Base-by-base conservation (phyloP, 1,140 invertebrate species). In the Scaptodrosophila lebanonensis region DNA sequence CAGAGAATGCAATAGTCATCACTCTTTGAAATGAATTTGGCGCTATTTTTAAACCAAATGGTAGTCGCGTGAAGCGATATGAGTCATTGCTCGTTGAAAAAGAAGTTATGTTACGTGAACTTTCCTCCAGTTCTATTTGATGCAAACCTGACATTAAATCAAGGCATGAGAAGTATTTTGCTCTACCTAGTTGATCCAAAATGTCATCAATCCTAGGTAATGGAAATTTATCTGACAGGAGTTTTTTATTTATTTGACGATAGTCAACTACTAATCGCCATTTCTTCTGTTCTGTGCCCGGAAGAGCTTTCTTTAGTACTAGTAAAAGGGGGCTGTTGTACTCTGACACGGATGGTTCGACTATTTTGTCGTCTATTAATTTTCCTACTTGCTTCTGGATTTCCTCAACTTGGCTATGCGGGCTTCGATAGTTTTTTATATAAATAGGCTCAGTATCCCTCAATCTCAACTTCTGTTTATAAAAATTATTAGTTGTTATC, bases 261-360 rank as follows among this genome's bases (percentile, higher is more conserved):
- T 44, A 59, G 17, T 52, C 33, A n/a, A 52, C 47, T 30, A 60
- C 57, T 12, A 56, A 27, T 20, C 52, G 18, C 60, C 53, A 58
- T 25, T 38, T 43, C 43, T 63, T 47, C 5, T 25, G 6, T 2
- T n/a, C 27, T 11, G 18, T 27, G 12, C 13, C 12, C 1, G 44
- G 8, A 27, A 30, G n/a, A 1, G 45, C 6, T 50, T 62, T 62
- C 27, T 62, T 62, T 1, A 39, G 45, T 1, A 50, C 39, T 20
- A 56, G 9, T 16, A 52, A 16, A 1, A 52, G 11, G 22, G 47
- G 35, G 33, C 45, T 49, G 8, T 49, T 49, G 29, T 39, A 49
- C 2, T 22, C 15, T 3, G 47, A 49, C 20, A n/a, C n/a, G n/a
- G n/a, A n/a, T n/a, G n/a, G n/a, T n/a, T n/a, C n/a, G n/a, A n/a